A percentile compares a stretch with the other conserved stretches of the same genome.
Evolutionary conservation across 2,113 vertebrate species (phyloP).

Genomic region (Rhodinocichla rosea): DNA sequence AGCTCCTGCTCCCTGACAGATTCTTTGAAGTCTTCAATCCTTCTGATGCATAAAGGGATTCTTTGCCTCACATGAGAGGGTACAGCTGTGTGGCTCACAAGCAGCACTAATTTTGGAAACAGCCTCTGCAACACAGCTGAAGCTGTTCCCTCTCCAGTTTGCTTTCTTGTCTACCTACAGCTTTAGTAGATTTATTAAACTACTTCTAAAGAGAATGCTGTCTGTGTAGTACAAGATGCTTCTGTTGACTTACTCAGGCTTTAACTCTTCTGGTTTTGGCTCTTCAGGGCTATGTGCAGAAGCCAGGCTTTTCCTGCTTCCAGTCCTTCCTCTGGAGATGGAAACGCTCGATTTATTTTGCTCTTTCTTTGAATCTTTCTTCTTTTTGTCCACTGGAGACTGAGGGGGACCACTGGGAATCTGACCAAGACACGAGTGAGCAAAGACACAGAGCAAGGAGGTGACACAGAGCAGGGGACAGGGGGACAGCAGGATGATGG

Average conservation of each 20-base stretch:
- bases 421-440: not conserved
- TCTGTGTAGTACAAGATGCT: not conserved
- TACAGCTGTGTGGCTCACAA: constrained; percentile 53
- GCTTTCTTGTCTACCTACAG: constrained; percentile 1
- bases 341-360: not conserved
- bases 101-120: constrained; percentile 61
- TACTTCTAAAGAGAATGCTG: not conserved
- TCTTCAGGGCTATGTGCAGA: not conserved
- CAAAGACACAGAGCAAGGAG: not conserved
- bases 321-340: not conserved
- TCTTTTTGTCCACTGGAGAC: not conserved
- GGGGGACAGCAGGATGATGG: not conserved
- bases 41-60: constrained; percentile 49
- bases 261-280: constrained; percentile 58
- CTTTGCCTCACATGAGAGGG: constrained; percentile 55
- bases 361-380: constrained; percentile 50
- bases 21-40: constrained; percentile 57
- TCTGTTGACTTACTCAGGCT: constrained; percentile 67
- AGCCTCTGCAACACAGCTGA: constrained; percentile 24
- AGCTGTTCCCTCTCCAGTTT: constrained; percentile 14
- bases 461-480: not conserved
- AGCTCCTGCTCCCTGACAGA: not conserved
- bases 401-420: not conserved
- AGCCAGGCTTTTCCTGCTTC: not conserved
- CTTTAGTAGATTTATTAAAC: not conserved